phyloP scores from a whole-genome alignment of 2,797 vertebrate species.

The Lutjanus argentimaculatus region DNA sequence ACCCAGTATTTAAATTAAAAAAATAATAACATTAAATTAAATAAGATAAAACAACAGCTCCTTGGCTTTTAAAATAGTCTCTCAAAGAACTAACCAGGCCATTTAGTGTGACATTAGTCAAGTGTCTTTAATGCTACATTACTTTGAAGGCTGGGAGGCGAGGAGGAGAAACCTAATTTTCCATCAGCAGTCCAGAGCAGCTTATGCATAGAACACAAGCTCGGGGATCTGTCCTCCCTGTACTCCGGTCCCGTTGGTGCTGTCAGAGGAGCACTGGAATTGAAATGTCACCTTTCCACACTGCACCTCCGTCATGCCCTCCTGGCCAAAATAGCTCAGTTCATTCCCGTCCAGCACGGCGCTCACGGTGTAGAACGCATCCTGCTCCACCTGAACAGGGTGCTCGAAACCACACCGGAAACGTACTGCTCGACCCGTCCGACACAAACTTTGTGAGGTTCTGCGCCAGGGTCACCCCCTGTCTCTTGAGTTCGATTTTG shows the following conservation, averaged over 20 bases:
- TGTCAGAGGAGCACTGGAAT: conserved; percentile 99
- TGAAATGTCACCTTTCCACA: conserved; percentile 97
- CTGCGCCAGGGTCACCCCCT: conserved; percentile 93
- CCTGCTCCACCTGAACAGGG: conserved; percentile 96
- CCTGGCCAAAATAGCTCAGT: conserved; percentile 99
- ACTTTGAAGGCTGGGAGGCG: conserved; percentile 71
- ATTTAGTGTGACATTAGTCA: conserved; percentile 79
- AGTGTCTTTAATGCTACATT: conserved; percentile 85
- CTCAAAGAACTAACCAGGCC: conserved; percentile 79
- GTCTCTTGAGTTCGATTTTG: conserved; percentile 95
- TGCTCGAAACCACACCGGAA: conserved; percentile 97
- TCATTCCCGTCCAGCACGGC: conserved; percentile 95
- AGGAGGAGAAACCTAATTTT: conserved; percentile 28
- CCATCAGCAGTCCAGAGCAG: conserved; percentile 69
- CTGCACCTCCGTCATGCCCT: conserved; percentile 98
- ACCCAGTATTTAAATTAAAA: conserved; percentile 87
- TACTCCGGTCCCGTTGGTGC: conserved; percentile 98
- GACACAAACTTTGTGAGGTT: conserved; percentile 93
- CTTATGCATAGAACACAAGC: conserved; percentile 96
- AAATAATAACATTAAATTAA: conserved; percentile 91
- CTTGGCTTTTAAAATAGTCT: conserved; percentile 83
- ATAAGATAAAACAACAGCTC: conserved; percentile 89
- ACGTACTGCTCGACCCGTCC: conserved; percentile 95
- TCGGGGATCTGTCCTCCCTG: conserved; percentile 99
- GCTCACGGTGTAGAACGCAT: conserved; percentile 96